Evolutionary conservation across 2,113 vertebrate species (phyloP).

Genomic region (Aix galericulata): DNA sequence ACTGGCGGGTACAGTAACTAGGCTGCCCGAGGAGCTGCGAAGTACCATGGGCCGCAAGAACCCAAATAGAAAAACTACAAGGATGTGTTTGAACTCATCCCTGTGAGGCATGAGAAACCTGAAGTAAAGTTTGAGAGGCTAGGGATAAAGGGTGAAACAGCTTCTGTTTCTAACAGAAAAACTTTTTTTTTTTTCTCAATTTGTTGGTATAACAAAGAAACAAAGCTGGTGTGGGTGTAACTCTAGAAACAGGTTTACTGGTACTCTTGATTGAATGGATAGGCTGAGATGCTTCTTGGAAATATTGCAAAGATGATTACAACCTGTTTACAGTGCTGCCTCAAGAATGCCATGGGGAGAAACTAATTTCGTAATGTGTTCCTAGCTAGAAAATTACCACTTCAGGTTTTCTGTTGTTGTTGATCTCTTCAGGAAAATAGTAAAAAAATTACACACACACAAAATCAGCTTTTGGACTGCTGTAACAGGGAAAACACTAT

Average conservation of each 20-base stretch:
- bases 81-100: neutral
- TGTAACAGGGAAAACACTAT: neutral
- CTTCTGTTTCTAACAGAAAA: neutral
- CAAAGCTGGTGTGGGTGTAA: accelerated
- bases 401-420: neutral
- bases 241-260: neutral
- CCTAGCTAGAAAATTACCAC: neutral
- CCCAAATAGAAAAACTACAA: neutral
- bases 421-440: neutral
- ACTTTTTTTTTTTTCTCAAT: neutral
- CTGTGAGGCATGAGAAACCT: neutral
- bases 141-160: neutral
- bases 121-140: neutral
- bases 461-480: neutral
- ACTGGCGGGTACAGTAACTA: neutral
- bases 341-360: neutral
- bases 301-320: neutral
- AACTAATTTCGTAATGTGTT: neutral
- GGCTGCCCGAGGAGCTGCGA: neutral
- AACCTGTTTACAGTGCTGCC: neutral
- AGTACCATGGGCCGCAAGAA: neutral
- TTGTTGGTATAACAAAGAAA: neutral
- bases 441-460: neutral
- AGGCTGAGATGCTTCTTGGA: neutral
- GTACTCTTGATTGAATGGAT: neutral